phyloP scores from a whole-genome alignment of 2,888 invertebrate genomes.

The Atethmia centrago region DNA sequence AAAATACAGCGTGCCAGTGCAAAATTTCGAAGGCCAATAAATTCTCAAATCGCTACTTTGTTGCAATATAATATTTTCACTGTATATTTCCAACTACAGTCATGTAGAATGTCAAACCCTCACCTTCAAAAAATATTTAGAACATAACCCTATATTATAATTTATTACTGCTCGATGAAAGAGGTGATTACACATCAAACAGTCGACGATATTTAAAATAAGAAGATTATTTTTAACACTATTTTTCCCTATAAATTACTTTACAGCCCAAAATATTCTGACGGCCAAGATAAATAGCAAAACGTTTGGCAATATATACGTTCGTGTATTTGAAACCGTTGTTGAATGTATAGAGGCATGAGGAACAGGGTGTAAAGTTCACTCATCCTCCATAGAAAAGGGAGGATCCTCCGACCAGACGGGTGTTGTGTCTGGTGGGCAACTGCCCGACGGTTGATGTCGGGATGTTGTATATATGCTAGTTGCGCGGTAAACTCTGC shows the following conservation, averaged over 20 bases:
- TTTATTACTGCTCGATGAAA: neutral
- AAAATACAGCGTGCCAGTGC: neutral
- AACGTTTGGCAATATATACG: slow-evolving; percentile 5
- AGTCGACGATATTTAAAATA: slow-evolving; percentile 7
- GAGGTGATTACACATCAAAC: neutral
- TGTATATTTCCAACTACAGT: neutral
- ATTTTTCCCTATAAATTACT: neutral
- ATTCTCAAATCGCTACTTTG: neutral
- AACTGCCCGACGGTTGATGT: no score
- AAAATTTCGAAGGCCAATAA: neutral
- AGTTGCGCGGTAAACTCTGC: no score
- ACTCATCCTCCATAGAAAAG: no score
- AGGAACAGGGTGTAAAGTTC: no score
- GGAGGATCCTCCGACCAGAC: no score
- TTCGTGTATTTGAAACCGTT: neutral
- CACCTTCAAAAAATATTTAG: slow-evolving; percentile 5
- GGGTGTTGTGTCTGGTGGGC: no score
- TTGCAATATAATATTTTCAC: neutral
- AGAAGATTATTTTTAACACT: slow-evolving; percentile 13
- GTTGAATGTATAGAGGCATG: no score
- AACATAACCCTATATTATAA: slow-evolving; percentile 5
- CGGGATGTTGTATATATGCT: no score
- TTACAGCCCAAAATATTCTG: slow-evolving; percentile 8
- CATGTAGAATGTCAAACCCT: neutral
- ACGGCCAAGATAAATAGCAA: neutral